phyloP scores from a whole-genome alignment of 2,888 invertebrate genomes.

The Eupithecia subfuscata region DNA sequence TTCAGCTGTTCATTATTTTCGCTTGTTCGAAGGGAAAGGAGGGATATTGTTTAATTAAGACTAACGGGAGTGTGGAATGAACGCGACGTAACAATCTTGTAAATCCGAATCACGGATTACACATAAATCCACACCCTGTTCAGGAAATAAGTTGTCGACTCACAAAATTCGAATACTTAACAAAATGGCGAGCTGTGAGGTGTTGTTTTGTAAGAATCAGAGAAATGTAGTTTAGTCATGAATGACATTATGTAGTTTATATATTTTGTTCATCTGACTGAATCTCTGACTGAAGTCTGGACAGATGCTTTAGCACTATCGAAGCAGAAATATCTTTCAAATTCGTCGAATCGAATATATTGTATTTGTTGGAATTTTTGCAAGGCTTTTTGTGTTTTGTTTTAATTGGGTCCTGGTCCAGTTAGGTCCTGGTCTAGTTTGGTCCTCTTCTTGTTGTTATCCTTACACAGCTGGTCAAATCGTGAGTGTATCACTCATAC shows the following conservation, averaged over 20 bases:
- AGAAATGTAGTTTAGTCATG: neutral
- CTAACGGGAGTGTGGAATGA: slow-evolving; percentile 33
- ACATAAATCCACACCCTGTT: slow-evolving; percentile 8
- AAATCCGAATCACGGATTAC: slow-evolving; percentile 13
- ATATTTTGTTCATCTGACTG: neutral
- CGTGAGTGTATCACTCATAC: too few species aligned
- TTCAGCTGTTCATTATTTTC: neutral
- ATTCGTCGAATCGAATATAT: neutral
- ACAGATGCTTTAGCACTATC: neutral
- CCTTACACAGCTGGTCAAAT: too few species aligned
- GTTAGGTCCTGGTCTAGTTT: too few species aligned
- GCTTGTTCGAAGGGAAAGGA: slow-evolving; percentile 29
- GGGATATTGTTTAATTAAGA: slow-evolving; percentile 43
- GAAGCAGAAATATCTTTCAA: neutral
- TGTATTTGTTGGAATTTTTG: neutral
- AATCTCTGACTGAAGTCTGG: neutral
- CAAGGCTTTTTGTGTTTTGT: neutral
- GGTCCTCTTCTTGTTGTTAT: too few species aligned
- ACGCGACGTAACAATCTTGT: slow-evolving; percentile 25
- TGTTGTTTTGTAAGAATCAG: neutral
- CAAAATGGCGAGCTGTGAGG: neutral
- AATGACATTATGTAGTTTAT: neutral
- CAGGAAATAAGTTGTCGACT: neutral
- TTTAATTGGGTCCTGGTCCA: too few species aligned
- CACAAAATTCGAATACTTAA: neutral